Base-by-base conservation (phyloP, 2,113 vertebrate genomes). In the Stigmatopora nigra region DNA sequence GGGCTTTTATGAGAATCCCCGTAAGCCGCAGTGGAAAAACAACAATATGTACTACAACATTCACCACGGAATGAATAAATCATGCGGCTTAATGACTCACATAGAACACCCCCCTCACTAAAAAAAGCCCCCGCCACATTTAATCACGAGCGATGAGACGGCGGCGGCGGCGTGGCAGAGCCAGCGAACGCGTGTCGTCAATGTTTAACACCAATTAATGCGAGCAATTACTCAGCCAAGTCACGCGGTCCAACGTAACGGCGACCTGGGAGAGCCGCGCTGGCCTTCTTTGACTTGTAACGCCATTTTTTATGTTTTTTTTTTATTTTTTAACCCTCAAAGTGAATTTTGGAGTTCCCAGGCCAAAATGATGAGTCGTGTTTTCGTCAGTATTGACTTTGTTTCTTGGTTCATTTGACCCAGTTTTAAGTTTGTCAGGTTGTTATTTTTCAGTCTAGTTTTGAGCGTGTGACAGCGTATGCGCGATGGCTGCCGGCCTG, bases 161-260 rank as follows among this genome's bases (percentile, higher is more conserved):
- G 53, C 53, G 31, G 20, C 53, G 15, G 53, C 53, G 31, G 20
- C 22, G 22, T 55, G 20, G 25, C 53, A 8, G 53, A 56, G 15
- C n/a, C n/a, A n/a, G n/a, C 15, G 53, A 31, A 3, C 15, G 53
- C 12, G 7, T 22, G 20, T 31, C 22, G 53, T 56, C 53, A 56
- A 56, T 56, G 53, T 31, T 56, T 56, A 56, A 56, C 53, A 31
- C 53, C 22, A 56, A 56, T 56, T 56, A 56, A 56, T 56, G 53
- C 53, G 15, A 56, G 53, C 31, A 56, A 56, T 56, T 56, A 56
- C 53, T 56, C 53, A 56, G 12, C 31, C 22, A 22, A 31, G 53
- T 22, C 8, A 56, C 31, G 22, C 7, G 31, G 53, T 31, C 2
- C 12, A 56, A 56, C 16, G 15, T 56, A 25, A 56, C 53, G 22